Conservation (phyloP, 1,140 invertebrate genomes). For the Calycopis cecrops region DNA sequence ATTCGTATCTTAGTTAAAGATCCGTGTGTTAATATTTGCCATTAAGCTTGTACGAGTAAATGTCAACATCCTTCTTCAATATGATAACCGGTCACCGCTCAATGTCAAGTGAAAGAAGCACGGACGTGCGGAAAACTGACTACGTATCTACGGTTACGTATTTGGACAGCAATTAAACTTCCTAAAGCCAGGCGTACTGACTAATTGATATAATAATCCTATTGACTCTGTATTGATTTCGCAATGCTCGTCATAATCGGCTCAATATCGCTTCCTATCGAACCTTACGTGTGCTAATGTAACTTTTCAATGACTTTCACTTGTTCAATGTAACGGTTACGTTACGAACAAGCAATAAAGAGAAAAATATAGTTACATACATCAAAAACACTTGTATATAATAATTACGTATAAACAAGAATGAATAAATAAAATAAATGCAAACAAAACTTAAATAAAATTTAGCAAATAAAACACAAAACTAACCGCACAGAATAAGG, state of each 20-base stretch:
- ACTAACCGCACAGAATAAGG: conserved; percentile 61
- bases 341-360: conserved; percentile 32
- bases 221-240: conserved; percentile 24
- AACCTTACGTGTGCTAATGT: conserved; percentile 26
- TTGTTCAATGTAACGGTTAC: conserved; percentile 51
- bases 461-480: conserved; percentile 24
- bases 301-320: conserved; percentile 54
- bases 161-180: conserved; percentile 20
- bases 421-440: conserved; percentile 6
- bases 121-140: conserved; percentile 36
- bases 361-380: conserved; percentile 34
- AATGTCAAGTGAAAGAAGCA: conserved; percentile 71
- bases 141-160: conserved; percentile 27
- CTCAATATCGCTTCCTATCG: conserved; percentile 26
- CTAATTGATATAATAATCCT: conserved; percentile 2
- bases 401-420: conserved; percentile 35
- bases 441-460: conserved; percentile 11
- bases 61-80: conserved; percentile 51
- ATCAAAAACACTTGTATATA: conserved; percentile 55
- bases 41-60: conserved; percentile 17
- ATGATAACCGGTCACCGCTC: conserved; percentile 48
- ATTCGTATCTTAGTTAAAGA: no score
- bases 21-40: not conserved
- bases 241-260: conserved; percentile 22
- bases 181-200: conserved; percentile 24